Conservation (phyloP, 2,113 vertebrate species). For the Semicossyphus pulcher region DNA sequence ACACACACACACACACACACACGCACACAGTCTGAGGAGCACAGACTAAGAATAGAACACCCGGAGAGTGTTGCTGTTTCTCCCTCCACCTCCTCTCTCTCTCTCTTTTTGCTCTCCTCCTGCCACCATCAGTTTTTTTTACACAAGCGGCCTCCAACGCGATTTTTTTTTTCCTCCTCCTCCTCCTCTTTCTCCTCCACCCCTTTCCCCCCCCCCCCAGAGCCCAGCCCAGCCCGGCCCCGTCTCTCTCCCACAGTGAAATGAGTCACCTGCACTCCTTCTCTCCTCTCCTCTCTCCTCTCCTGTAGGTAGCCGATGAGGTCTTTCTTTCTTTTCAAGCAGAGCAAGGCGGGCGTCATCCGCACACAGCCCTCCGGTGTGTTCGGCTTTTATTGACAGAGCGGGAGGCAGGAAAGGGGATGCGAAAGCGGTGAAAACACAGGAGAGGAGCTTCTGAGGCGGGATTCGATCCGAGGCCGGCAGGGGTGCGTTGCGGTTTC, state of each 20-base stretch:
- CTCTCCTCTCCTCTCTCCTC: slow-evolving; percentile 7
- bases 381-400: slow-evolving; percentile 55
- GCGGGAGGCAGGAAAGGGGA: slow-evolving; percentile 28
- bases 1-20: slow-evolving; percentile 35
- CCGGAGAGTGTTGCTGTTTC: slow-evolving; percentile 70
- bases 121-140: slow-evolving; percentile 57
- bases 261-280: slow-evolving; percentile 72
- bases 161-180: slow-evolving; percentile 24
- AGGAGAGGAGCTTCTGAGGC: slow-evolving; percentile 54
- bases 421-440: slow-evolving; percentile 46
- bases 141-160: slow-evolving; percentile 67
- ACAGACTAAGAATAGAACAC: slow-evolving; percentile 80
- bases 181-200: slow-evolving; percentile 33
- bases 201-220: slow-evolving; percentile 42
- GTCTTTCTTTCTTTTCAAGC: slow-evolving; percentile 17
- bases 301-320: slow-evolving; percentile 28
- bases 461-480: slow-evolving; percentile 67
- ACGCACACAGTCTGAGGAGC: slow-evolving; percentile 71
- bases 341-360: slow-evolving; percentile 38
- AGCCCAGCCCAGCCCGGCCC: slow-evolving; percentile 53
- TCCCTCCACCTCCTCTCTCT: slow-evolving; percentile 55
- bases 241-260: slow-evolving; percentile 56
- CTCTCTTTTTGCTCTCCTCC: slow-evolving; percentile 47
- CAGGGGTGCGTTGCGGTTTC: slow-evolving; percentile 48
- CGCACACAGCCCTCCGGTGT: slow-evolving; percentile 24